phyloP scores from a whole-genome alignment of 2,888 invertebrate genomes.

The Odontocerum albicorne region DNA sequence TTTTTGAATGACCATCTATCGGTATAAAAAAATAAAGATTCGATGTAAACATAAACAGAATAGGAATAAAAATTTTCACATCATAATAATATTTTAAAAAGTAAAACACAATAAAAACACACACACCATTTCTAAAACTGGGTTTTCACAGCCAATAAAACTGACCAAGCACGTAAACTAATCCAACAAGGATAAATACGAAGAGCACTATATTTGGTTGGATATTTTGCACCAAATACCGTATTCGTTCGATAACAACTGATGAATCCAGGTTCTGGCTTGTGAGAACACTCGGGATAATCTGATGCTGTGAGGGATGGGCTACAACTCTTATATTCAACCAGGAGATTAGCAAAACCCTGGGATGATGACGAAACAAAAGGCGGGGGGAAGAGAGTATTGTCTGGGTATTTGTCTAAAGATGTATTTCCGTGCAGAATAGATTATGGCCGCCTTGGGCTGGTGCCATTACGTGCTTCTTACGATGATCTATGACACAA shows the following conservation, averaged over 20 bases:
- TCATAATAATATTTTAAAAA: too few relatives aligned
- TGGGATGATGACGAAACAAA: constrained; percentile 4
- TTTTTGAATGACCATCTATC: too few relatives aligned
- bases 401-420: neutral
- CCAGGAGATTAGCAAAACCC: constrained; percentile 3
- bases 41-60: too few relatives aligned
- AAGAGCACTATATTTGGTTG: constrained; percentile 55
- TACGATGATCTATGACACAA: neutral
- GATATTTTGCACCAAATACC: constrained; percentile 52
- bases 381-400: constrained; percentile 1
- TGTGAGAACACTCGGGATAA: neutral
- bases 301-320: constrained; percentile 5
- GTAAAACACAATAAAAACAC: too few relatives aligned
- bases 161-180: constrained; percentile 47
- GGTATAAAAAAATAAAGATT: too few relatives aligned
- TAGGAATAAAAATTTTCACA: too few relatives aligned
- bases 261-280: constrained; percentile 40
- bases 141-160: constrained; percentile 41
- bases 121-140: too few relatives aligned
- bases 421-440: constrained; percentile 26
- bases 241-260: constrained; percentile 47
- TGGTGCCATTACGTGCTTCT: constrained; percentile 20
- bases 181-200: constrained; percentile 47
- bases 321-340: constrained; percentile 16
- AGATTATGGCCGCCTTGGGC: constrained; percentile 17